Evolutionary conservation across 2,113 vertebrate genomes (phyloP), one percentile per base, ranked within the genome.

Genomic region (Myiozetetes cayanensis): DNA sequence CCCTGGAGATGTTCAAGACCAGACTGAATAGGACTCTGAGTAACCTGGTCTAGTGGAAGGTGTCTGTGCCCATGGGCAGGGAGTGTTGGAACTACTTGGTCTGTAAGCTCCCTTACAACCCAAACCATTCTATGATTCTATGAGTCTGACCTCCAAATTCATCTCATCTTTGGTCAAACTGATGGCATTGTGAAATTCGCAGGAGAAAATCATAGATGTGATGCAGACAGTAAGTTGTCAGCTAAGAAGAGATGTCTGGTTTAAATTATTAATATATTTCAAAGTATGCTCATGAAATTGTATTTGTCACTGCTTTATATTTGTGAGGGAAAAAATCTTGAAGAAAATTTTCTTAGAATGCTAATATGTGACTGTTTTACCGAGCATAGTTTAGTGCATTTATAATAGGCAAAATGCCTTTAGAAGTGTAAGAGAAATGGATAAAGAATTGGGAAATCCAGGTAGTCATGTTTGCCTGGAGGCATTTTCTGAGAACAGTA

Each of bases 391-490:
- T 85, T 70, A 35, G 23, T 77, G 39, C 43, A 86, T 85, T 94
- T 91, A 72, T 76, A 79, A 61, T 67, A 84, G 89, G 22, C 33
- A 65, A 91, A 87, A 75, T 91, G 24, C 8, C 37, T 74, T 83
- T 63, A 61, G 65, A 93, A 71, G 22, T 63, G 16, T 55, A 75
- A 78, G 33, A 94, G 59, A 89, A 93, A 73, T 84, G 72, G 61
- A 81, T 82, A 84, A 89, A 74, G 72, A 89, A 89, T 15, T 89
- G 74, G 70, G 77, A 91, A 95, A 87, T 89, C 83, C 95, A 96
- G 91, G 94, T 93, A 94, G 80, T 91, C 77, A 20, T 93, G 65
- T 94, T 89, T 78, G 80, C 93, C n/a, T 46, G 24, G 65, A 94
- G 89, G 68, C 73, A 71, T 87, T 95, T 93, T 95, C 52, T 91